Percentiles rank a stretch among this genome's conserved stretches.
Evolutionary conservation across 2,113 vertebrate species (phyloP).

Genomic region (Suricata suricatta): DNA sequence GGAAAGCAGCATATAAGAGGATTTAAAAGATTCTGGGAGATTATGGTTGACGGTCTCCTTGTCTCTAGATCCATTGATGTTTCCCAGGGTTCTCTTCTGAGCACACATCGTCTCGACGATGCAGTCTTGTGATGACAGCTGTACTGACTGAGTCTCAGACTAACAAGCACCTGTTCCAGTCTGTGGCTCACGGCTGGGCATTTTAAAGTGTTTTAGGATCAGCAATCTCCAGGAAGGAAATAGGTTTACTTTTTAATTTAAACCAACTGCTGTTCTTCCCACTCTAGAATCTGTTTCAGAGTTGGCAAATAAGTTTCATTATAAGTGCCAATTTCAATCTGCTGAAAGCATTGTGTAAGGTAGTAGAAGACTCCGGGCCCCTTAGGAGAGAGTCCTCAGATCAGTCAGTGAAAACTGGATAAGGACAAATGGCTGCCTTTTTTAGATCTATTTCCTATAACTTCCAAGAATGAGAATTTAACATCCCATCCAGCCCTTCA

Average conservation of each 20-base stretch:
- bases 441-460: background rate
- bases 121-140: background rate
- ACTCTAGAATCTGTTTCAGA: background rate
- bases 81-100: background rate
- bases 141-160: background rate
- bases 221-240: background rate
- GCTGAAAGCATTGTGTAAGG: background rate
- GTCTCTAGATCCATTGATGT: background rate
- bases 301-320: background rate
- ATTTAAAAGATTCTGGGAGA: background rate
- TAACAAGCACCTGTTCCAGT: background rate
- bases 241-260: background rate
- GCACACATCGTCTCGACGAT: accelerated
- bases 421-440: background rate
- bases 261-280: background rate
- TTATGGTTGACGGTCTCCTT: background rate
- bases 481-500: background rate
- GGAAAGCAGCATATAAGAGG: background rate
- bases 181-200: background rate
- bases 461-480: background rate
- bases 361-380: too few relatives aligned
- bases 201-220: background rate
- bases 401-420: background rate
- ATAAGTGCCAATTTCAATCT: background rate
- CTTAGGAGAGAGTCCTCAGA: background rate